Evolutionary conservation across 2,797 vertebrate species (phyloP), one percentile per base, ranked within the genome.

Genomic region (Phataginus tricuspis): DNA sequence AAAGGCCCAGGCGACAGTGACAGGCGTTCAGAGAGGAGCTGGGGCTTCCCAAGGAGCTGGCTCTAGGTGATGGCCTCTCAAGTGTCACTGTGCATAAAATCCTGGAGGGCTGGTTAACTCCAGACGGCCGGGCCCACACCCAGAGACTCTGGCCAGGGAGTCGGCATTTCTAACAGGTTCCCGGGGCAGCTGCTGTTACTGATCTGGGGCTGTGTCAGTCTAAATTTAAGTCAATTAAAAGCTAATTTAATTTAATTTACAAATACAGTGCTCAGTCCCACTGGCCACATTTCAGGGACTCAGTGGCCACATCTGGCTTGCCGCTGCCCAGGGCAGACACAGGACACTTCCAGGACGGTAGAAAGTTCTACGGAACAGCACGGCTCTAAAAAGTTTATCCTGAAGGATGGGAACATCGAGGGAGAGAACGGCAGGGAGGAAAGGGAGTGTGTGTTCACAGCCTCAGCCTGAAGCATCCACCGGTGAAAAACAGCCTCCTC

Each of bases 311-410:
- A 4, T 0, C 19, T 10, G 45, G 37, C 51, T 63, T 18, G 37
- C 10, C 45, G 64, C 57, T 27, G 6, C 21, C 45, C 51, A 4
- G 16, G 0, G 12, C 2, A 25, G 61, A 59, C 0, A 8, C 8
- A 34, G 27, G 45, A 5, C 16, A 0, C 15, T 13, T 23, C 34
- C 53, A 18, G 49, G 18, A 0, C 5, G 5, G 8, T 15, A 18
- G 84, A 55, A 61, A 2, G 23, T 31, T 31, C 78, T 34, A 0
- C 2, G 0, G 8, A 14, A 55, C 4, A 29, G 29, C 0, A 0
- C 23, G 34, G 69, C 37, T 29, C 55, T 34, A 16, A 25, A 12
- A 45, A 53, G 66, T 51, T 82, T 31, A 4, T 55, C 55, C 89
- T 31, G 37, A 37, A 34, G 1, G 49, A 37, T 0, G 7, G 25